Evolutionary conservation across 2,797 vertebrate species (phyloP).

Genomic region (Leucoraja ocellata): DNA sequence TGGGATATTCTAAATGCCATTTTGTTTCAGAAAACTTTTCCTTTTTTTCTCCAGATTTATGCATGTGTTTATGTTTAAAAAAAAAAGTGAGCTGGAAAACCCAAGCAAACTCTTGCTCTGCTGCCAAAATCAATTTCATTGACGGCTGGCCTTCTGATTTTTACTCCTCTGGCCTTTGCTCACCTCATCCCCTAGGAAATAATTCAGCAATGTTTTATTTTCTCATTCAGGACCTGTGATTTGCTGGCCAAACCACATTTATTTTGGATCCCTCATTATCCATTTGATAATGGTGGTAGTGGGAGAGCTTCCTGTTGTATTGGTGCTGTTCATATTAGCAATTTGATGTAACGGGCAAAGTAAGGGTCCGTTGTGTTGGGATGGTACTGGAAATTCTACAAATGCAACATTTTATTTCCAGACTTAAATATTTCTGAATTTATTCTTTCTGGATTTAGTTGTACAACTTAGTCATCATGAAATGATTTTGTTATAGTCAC

Average conservation of each 20-base stretch:
- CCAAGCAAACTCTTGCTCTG: not conserved
- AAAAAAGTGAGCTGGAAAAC: not conserved
- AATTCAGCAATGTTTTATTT: not conserved
- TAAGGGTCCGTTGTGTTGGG: not conserved
- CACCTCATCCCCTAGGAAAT: not conserved
- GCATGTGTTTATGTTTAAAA: not conserved
- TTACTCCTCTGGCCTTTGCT: not conserved
- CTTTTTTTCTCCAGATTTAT: not conserved
- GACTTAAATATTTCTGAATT: not conserved
- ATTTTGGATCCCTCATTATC: not conserved
- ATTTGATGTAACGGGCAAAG: not conserved
- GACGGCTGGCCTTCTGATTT: not conserved
- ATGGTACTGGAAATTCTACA: not conserved
- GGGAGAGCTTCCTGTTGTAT: not conserved
- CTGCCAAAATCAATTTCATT: not conserved
- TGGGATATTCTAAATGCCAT: not conserved
- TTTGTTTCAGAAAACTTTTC: not conserved
- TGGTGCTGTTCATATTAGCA: not conserved
- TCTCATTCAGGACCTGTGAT: not conserved
- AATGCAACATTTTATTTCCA: conserved; percentile 1
- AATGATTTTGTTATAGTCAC: not conserved
- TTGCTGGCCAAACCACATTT: not conserved
- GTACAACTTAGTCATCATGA: not conserved
- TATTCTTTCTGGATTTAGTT: not conserved
- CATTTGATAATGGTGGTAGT: not conserved